Evolutionary conservation across 2,113 vertebrate species (phyloP).

Genomic region (Monarcha castaneiventris): DNA sequence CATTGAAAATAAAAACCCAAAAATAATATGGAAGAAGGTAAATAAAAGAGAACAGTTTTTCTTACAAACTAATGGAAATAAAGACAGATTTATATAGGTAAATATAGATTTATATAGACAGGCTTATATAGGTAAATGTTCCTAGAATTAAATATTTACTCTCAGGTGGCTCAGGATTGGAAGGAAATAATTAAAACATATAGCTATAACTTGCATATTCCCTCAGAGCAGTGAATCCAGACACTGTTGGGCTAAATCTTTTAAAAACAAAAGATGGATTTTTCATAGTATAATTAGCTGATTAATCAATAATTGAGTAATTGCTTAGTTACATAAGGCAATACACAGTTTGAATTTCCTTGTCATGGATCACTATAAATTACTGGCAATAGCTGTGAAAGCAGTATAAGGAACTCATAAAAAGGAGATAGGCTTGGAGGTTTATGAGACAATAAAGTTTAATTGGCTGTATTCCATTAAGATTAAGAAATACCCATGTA

Average conservation of each 20-base stretch:
- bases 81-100: background rate
- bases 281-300: background rate
- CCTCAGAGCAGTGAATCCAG: background rate
- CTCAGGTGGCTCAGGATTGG: background rate
- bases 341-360: background rate
- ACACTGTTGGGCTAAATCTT: background rate
- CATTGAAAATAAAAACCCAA: background rate
- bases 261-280: background rate
- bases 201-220: background rate
- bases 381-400: background rate
- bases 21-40: background rate
- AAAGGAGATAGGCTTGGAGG: background rate
- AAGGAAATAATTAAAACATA: background rate
- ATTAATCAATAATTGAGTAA: slow-evolving; percentile 18
- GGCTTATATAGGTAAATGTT: background rate
- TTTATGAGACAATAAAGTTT: background rate
- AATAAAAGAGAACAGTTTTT: background rate
- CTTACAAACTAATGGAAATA: background rate
- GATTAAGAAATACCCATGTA: background rate
- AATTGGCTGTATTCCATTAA: background rate
- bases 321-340: background rate
- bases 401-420: background rate
- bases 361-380: background rate
- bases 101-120: fast-evolving
- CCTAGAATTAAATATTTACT: background rate